Conservation (phyloP, 2,113 vertebrate genomes). For the Tricholaema leucomelas region DNA sequence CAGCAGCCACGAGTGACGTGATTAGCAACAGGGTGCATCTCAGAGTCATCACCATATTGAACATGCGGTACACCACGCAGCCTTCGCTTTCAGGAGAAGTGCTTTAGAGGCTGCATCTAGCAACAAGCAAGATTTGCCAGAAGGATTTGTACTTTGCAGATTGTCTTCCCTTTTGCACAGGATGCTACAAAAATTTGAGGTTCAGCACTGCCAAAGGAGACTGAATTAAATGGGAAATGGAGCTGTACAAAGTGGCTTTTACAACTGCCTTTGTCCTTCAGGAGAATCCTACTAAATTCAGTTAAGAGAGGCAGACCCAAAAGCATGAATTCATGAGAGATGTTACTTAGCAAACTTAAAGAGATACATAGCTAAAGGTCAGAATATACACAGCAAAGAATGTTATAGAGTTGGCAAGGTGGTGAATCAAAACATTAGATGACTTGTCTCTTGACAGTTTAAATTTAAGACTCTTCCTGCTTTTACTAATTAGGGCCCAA, state of each 20-base stretch:
- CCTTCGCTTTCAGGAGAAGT: background rate
- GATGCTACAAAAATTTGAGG: background rate
- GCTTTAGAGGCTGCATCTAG: background rate
- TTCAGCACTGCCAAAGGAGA: background rate
- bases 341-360: background rate
- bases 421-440: background rate
- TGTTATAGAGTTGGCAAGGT: background rate
- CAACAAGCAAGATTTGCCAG: background rate
- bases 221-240: background rate
- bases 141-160: background rate
- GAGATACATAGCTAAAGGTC: background rate
- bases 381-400: background rate
- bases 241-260: background rate
- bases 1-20: conserved; percentile 16
- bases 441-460: conserved; percentile 26
- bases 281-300: background rate
- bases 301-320: background rate
- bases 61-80: rapidly evolving
- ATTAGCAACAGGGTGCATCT: conserved; percentile 48
- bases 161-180: background rate
- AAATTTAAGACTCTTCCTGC: background rate
- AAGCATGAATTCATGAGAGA: background rate
- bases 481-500: background rate
- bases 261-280: background rate
- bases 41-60: background rate